Evolutionary conservation across 2,113 vertebrate genomes (phyloP).

Genomic region (Silurus meridionalis): DNA sequence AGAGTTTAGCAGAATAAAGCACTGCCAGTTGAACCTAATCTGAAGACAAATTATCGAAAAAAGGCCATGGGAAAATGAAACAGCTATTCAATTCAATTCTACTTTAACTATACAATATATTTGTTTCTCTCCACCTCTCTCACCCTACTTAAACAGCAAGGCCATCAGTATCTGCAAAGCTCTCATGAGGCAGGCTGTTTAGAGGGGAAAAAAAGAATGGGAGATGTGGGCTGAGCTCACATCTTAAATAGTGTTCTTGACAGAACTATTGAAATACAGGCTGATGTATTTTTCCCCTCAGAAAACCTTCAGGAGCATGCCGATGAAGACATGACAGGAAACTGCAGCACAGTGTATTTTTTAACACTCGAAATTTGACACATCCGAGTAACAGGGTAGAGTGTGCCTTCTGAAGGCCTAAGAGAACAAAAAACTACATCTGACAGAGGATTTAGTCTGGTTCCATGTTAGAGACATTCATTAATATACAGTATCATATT

Average conservation of each 20-base stretch:
- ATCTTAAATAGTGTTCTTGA: conserved; percentile 66
- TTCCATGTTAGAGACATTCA: conserved; percentile 7
- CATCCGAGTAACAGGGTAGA: not conserved
- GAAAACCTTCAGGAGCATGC: not conserved
- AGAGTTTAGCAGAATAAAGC: not conserved
- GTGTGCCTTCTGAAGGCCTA: not conserved
- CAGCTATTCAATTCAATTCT: not conserved
- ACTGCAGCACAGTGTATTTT: not conserved
- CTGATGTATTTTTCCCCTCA: not conserved
- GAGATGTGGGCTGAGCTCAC: conserved; percentile 12
- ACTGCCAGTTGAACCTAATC: not conserved
- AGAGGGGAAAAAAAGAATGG: not conserved
- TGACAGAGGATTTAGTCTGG: not conserved
- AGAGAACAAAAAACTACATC: not conserved
- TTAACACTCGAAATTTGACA: conserved; percentile 1
- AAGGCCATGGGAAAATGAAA: not conserved
- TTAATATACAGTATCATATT: not conserved
- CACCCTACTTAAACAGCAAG: conserved; percentile 16
- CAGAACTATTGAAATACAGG: conserved; percentile 66
- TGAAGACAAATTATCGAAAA: not conserved
- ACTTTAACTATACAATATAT: not conserved
- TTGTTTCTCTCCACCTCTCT: not conserved
- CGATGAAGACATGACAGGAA: conserved; percentile 63
- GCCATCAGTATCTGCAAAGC: conserved; percentile 1
- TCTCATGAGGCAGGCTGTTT: conserved; percentile 4